These are phyloP conservation scores for Gallirallus australis DNA, from an alignment of 2,797 vertebrate genomes.

Conservation along the genomic window DNA sequence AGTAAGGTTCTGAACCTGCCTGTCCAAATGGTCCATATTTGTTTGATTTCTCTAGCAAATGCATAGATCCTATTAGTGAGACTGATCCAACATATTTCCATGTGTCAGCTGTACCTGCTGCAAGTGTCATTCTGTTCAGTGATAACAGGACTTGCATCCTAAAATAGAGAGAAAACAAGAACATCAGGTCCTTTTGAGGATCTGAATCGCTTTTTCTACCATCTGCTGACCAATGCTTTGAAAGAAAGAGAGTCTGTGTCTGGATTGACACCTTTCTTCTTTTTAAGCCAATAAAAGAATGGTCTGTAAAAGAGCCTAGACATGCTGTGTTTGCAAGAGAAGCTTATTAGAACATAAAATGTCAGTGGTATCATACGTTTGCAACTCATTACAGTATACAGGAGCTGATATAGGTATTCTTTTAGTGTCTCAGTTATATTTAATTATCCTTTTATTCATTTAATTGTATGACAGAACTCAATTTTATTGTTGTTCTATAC, in stretches of 20 bases:
- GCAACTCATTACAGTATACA: background rate
- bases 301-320: background rate
- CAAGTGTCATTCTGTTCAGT: constrained; percentile 73
- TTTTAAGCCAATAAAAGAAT: background rate
- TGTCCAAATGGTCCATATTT: constrained; percentile 64
- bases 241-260: constrained; percentile 33
- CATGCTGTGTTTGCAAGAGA: background rate
- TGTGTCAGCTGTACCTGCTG: constrained; percentile 76
- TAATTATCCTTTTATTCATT: background rate
- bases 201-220: constrained; percentile 70
- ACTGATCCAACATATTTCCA: constrained; percentile 65
- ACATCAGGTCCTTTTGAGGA: constrained; percentile 64
- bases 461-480: background rate
- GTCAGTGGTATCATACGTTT: background rate
- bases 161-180: constrained; percentile 74
- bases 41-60: constrained; percentile 66
- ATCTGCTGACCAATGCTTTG: constrained; percentile 49
- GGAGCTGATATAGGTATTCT: background rate
- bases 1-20: constrained; percentile 65
- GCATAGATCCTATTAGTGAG: constrained; percentile 66
- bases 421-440: background rate
- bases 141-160: constrained; percentile 68
- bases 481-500: background rate
- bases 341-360: background rate
- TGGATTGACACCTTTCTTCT: constrained; percentile 27